Evolutionary conservation across 2,888 invertebrate genomes (phyloP).

Genomic region (Limnephilus lunatus): DNA sequence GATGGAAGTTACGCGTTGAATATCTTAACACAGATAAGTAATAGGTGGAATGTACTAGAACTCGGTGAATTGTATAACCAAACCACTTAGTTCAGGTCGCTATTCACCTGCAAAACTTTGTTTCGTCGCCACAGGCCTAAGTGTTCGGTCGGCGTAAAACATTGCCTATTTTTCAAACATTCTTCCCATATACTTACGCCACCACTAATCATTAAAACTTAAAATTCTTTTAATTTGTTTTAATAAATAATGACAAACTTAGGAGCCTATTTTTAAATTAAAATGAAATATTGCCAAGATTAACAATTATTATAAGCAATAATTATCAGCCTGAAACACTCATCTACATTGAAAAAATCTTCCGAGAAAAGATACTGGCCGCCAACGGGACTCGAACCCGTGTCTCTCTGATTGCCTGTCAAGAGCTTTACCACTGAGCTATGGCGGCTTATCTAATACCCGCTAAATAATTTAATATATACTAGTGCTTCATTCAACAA

Average conservation of each 20-base stretch:
- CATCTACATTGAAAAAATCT: too few relatives aligned
- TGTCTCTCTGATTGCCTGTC: too few relatives aligned
- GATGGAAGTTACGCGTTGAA: neutral
- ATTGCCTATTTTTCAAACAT: neutral
- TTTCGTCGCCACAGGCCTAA: neutral
- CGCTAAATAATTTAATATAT: too few relatives aligned
- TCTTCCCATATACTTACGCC: neutral
- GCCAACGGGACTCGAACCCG: too few relatives aligned
- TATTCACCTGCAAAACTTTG: constrained; percentile 39
- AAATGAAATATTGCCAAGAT: too few relatives aligned
- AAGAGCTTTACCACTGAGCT: too few relatives aligned
- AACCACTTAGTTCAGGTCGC: constrained; percentile 13
- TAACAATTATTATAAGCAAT: too few relatives aligned
- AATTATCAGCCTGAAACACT: too few relatives aligned
- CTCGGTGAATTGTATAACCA: neutral
- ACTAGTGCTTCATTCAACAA: too few relatives aligned
- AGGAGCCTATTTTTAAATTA: too few relatives aligned
- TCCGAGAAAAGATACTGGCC: too few relatives aligned
- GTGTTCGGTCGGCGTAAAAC: neutral
- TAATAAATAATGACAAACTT: neutral
- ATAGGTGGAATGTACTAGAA: neutral
- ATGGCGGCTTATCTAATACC: too few relatives aligned
- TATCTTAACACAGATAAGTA: neutral
- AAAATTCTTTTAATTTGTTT: neutral
- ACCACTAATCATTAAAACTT: neutral